A percentile compares a stretch with the other conserved stretches of the same genome.
phyloP scores from a whole-genome alignment of 2,797 vertebrate species.

The Gallirallus australis region DNA sequence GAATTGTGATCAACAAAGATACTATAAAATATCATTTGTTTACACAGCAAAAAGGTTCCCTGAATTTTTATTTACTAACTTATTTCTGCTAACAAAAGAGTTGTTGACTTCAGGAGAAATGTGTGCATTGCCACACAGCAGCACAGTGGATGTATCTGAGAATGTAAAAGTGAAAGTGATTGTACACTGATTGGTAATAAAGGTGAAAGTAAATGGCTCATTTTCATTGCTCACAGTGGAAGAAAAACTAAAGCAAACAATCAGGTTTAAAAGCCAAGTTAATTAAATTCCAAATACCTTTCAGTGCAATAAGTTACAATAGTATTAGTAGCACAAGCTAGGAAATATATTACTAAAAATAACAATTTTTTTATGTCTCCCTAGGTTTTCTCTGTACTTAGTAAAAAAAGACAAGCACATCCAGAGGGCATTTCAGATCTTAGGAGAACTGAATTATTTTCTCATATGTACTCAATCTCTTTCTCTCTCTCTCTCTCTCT shows the following conservation, averaged over 20 bases:
- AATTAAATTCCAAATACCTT: conserved; percentile 61
- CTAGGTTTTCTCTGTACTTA: conserved; percentile 7
- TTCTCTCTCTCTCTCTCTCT: not conserved
- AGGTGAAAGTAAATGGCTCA: conserved; percentile 14
- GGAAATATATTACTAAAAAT: conserved; percentile 58
- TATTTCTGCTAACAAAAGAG: not conserved
- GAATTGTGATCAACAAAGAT: not conserved
- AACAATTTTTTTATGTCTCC: not conserved
- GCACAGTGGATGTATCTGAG: not conserved
- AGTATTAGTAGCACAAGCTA: conserved; percentile 20
- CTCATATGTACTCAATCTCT: not conserved
- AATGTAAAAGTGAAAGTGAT: conserved; percentile 25
- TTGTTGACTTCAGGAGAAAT: not conserved
- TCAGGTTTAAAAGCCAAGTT: conserved; percentile 49
- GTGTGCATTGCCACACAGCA: not conserved
- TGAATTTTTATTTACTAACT: not conserved
- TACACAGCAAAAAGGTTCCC: not conserved
- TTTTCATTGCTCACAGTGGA: not conserved
- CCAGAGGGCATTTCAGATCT: conserved; percentile 6
- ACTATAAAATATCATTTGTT: not conserved
- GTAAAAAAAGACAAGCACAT: not conserved
- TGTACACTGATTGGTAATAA: conserved; percentile 14
- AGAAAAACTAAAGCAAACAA: conserved; percentile 42
- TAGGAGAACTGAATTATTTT: not conserved
- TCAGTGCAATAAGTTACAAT: conserved; percentile 11